Evolutionary conservation across 2,888 invertebrate genomes (phyloP), one percentile per base, ranked within the genome.

Genomic region (Tenthredo mesomela): DNA sequence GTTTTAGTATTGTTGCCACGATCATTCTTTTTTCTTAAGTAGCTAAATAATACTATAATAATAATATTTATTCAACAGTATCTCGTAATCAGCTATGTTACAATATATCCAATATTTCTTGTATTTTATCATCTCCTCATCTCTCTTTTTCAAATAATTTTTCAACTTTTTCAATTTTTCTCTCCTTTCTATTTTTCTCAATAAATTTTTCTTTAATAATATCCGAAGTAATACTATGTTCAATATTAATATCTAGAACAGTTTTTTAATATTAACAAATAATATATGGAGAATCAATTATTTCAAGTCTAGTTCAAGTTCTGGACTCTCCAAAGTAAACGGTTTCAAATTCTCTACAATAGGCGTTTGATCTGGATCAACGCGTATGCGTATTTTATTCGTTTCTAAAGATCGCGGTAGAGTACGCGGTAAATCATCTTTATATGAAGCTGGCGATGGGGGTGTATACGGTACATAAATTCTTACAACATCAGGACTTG

Each of bases 391-490:
- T 88, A 97, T 97, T 91, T 96, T 95, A 93, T 97, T 97, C 84
- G 96, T 95, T 84, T 96, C 95, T 12, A 95, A 94, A 10, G 95
- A 93, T 58, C 95, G 95, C 29, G 94, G 95, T 85, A 94, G 91
- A 82, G 93, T 93, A 87, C 94, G 93, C 84, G 93, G 93, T 47
- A 93, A 87, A 90, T 91, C 94, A 89, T 95, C 95, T 86, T 94
- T 95, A 77, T 95, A 95, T 86, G 94, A 94, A 93, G 84, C 94
- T 15, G 95, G 95, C 87, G 94, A 94, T n/a, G 95, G 95, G 0
- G 94, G 94, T 88, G 95, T 95, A 93, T 97, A 97, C 1, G 97
- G 96, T 84, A 97, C 97, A 93, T 97, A 97, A 87, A 97, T 97
- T 86, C 97, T 95, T 80, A 97, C 95, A 73, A 97, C 95, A 92